Evolutionary conservation across 2,113 vertebrate genomes (phyloP).

Genomic region (Prionailurus bengalensis): DNA sequence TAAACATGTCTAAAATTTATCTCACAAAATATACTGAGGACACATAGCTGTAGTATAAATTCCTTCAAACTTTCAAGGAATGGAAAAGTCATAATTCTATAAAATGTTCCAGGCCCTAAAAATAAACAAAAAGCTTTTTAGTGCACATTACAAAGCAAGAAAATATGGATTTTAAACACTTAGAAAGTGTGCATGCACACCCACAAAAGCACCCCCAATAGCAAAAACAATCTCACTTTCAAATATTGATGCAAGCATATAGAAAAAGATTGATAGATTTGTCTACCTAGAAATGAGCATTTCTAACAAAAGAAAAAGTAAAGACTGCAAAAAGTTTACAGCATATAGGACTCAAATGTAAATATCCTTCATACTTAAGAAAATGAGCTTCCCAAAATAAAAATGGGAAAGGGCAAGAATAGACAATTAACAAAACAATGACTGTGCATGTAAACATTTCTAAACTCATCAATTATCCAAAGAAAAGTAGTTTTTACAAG

Average conservation of each 20-base stretch:
- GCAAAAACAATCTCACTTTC: background rate
- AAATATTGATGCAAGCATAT: background rate
- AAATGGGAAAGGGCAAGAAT: background rate
- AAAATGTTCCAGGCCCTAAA: background rate
- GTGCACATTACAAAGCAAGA: background rate
- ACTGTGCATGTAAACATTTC: background rate
- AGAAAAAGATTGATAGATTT: background rate
- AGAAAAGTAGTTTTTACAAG: background rate
- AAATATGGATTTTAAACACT: background rate
- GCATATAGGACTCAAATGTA: background rate
- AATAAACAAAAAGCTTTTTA: background rate
- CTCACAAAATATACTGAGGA: background rate
- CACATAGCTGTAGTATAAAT: background rate
- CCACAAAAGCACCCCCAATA: background rate
- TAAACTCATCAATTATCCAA: background rate
- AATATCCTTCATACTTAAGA: slow-evolving; percentile 35
- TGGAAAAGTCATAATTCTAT: background rate
- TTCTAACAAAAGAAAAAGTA: background rate
- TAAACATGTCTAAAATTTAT: slow-evolving; percentile 42
- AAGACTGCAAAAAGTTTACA: background rate
- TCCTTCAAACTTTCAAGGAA: slow-evolving; percentile 26
- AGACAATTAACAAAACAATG: background rate
- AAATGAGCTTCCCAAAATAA: slow-evolving; percentile 40
- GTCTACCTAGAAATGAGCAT: background rate
- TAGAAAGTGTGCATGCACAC: background rate